Conservation (phyloP, 2,113 vertebrate genomes). For the Tragulus kanchil region DNA sequence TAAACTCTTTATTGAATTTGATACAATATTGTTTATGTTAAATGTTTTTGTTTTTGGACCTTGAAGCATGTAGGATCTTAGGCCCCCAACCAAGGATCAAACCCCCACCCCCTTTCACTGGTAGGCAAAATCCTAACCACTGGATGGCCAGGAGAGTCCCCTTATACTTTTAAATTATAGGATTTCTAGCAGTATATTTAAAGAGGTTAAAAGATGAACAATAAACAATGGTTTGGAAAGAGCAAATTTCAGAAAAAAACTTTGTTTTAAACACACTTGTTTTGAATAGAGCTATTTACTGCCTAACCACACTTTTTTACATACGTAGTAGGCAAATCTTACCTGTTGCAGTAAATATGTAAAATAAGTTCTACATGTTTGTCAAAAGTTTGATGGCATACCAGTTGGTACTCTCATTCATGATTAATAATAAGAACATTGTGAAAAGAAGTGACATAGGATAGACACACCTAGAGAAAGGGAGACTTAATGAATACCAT, state of each 20-base stretch:
- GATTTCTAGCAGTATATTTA: neutral
- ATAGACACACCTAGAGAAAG: constrained; percentile 32
- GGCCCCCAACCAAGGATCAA: neutral
- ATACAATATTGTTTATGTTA: neutral
- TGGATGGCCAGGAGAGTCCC: neutral
- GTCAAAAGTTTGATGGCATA: constrained; percentile 14
- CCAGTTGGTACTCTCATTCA: neutral
- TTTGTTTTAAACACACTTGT: neutral
- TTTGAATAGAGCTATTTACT: neutral
- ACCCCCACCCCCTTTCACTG: neutral
- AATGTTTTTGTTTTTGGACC: neutral
- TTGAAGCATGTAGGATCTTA: neutral
- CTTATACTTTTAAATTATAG: neutral
- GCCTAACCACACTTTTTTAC: neutral
- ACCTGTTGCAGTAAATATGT: neutral
- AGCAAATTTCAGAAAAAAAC: constrained; percentile 51
- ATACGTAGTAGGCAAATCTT: neutral
- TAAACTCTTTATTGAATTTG: neutral
- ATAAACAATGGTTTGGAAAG: constrained; percentile 19
- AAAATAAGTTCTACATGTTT: constrained; percentile 32
- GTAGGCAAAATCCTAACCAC: neutral
- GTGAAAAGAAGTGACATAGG: neutral
- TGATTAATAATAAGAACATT: constrained; percentile 7
- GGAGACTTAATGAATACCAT: constrained; percentile 20
- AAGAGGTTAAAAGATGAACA: constrained; percentile 9